Evolutionary conservation across 2,113 vertebrate species (phyloP), one percentile per base, ranked within the genome.

Genomic region (Gasterosteus nipponicus): DNA sequence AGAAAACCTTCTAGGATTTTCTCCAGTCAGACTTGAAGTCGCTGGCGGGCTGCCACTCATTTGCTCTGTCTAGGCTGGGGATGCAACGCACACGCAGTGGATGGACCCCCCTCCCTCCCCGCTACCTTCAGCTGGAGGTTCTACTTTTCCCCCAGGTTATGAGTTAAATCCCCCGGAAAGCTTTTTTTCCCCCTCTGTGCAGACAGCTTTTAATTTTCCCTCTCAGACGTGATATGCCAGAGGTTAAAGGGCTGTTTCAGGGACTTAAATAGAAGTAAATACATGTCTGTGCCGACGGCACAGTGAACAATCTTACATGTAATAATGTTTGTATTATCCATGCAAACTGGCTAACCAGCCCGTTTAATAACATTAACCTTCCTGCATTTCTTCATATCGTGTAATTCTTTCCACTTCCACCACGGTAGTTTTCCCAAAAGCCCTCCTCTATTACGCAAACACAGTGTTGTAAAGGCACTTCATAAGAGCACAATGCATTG

Each of bases 201-300:
- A 87, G 83, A 76, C 75, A 59, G 44, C 35, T 73, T 91, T 84
- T 88, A 81, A 86, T 90, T 82, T 82, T 83, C 58, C 44, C 31
- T 62, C 59, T 44, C 68, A 75, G 61, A 68, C 66, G 66, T 72
- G 8, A 53, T 62, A 70, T 78, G 77, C 62, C 82, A 75, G 54
- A 88, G 82, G 79, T 77, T 85, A 70, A 57, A 58, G 62, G 66
- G 46, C 22, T 69, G 56, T 77, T 73, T 69, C 46, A 29, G 47
- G 42, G 56, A 58, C 73, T 46, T 68, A 35, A n/a, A 19, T 44
- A 19, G 60, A 51, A 59, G 66, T 60, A 81, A 85, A 75, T 63
- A 69, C 18, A 44, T 11, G 46, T 46, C 72, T 75, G 38, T 62
- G 18, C 38, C 2, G 62, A 83, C 29, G 38, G 56, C 35, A 73